Conservation (phyloP, 2,888 invertebrate genomes). For the Lochmaea capreae region DNA sequence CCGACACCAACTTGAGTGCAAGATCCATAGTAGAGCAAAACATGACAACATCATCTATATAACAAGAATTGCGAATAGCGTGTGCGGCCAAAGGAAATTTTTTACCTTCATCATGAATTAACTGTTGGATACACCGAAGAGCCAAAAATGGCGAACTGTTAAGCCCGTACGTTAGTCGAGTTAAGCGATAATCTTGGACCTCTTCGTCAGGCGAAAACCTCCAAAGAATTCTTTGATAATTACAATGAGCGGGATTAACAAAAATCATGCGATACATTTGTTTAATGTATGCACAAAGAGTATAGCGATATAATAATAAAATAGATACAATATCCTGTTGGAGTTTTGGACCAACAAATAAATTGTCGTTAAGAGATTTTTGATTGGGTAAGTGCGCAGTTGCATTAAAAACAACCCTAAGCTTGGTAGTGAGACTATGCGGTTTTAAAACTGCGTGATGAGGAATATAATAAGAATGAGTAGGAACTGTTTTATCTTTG, state of each 20-base stretch:
- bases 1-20: too few relatives aligned
- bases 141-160: slow-evolving; percentile 15
- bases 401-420: slow-evolving; percentile 27
- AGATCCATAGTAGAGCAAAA: too few relatives aligned
- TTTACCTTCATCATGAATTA: slow-evolving; percentile 21
- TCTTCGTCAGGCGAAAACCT: slow-evolving; percentile 5
- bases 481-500: not conserved
- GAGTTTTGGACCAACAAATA: slow-evolving; percentile 26
- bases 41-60: not conserved
- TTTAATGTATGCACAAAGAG: slow-evolving; percentile 23
- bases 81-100: not conserved
- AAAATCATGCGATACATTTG: slow-evolving; percentile 29
- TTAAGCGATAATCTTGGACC: slow-evolving; percentile 8
- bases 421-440: too few relatives aligned
- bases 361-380: slow-evolving; percentile 22
- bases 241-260: slow-evolving; percentile 1
- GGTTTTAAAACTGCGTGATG: too few relatives aligned
- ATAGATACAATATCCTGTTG: slow-evolving; percentile 26
- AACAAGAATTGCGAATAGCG: not conserved
- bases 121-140: slow-evolving; percentile 5
- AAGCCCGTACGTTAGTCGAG: slow-evolving; percentile 19
- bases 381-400: slow-evolving; percentile 5
- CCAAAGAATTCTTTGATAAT: slow-evolving; percentile 18
- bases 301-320: slow-evolving; percentile 8
- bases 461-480: not conserved